Evolutionary conservation across 2,888 invertebrate species (phyloP), one percentile per base, ranked within the genome.

Genomic region (Harmothoe impar): DNA sequence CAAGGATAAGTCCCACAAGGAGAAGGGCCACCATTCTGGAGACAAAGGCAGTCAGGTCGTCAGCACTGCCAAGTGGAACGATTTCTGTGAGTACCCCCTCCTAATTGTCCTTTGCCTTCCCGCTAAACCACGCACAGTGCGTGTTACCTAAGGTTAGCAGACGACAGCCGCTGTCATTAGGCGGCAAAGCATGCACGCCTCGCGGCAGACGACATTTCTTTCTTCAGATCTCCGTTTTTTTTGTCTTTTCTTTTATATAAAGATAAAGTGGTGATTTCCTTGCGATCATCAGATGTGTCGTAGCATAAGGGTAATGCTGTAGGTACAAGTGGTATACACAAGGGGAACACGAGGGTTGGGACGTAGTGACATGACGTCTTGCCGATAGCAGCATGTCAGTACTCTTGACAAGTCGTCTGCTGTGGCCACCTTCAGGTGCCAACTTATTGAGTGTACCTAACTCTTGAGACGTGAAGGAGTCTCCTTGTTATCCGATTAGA

Each of bases 61-160:
- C 33, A 25, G 62, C 29, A 90, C 85, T 35, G 33, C 72, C 54
- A 91, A 91, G 86, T 81, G 89, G 86, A 85, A 89, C 31, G 91
- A 91, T 29, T 91, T 91, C 91, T 91, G 91, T 91, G 78, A 91
- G 91, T 91, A 91, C 43, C 29, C 35, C 52, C 33, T 77, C 54
- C 23, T 52, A n/a, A 81, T 93, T 91, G 94, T 93, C 92, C 92
- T 93, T 95, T 96, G 81, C n/a, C 78, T 29, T 29, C 25, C 20
- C 62, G 23, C 25, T 62, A n/a, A 17, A 62, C 25, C 3, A 1
- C 17, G 1, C 3, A 23, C 31, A 29, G 77, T 77, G 31, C 77
- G 3, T 62, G 25, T n/a, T n/a, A 77, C 31, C 25, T 77, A 20
- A 20, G 33, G 81, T 81, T 33, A 81, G 81, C 81, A 43, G 81